phyloP scores from a whole-genome alignment of 2,888 invertebrate genomes.

The Crocallis elinguaria region DNA sequence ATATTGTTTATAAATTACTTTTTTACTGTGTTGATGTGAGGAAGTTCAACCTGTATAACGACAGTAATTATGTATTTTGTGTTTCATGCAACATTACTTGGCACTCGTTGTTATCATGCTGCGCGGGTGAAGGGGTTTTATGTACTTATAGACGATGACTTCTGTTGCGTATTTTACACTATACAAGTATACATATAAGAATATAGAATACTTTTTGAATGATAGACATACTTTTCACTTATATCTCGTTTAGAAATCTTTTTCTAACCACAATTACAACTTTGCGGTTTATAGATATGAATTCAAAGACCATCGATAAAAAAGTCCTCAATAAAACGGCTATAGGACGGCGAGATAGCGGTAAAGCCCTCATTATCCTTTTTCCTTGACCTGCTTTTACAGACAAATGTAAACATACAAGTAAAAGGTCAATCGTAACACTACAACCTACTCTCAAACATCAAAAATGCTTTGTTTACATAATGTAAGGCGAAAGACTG shows the following conservation, averaged over 20 bases:
- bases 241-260: background rate
- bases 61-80: too few relatives aligned
- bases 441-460: constrained; percentile 56
- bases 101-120: too few relatives aligned
- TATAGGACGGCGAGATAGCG: constrained; percentile 23
- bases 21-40: too few relatives aligned
- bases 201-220: too few relatives aligned
- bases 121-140: too few relatives aligned
- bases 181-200: too few relatives aligned
- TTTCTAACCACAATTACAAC: background rate
- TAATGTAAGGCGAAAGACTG: constrained; percentile 59
- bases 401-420: constrained; percentile 16
- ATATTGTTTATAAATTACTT: too few relatives aligned
- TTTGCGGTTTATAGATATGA: constrained; percentile 13
- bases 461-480: constrained; percentile 73
- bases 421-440: constrained; percentile 54
- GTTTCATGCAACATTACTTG: too few relatives aligned
- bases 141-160: too few relatives aligned
- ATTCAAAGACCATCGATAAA: constrained; percentile 8
- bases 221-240: too few relatives aligned
- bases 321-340: constrained; percentile 26
- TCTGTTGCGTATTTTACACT: too few relatives aligned
- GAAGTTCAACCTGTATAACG: too few relatives aligned
- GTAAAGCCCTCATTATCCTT: constrained; percentile 24
- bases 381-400: constrained; percentile 35